Percentiles rank a stretch among this genome's conserved stretches.
Evolutionary conservation across 2,113 vertebrate species (phyloP).

Genomic region (Mus spicilegus): DNA sequence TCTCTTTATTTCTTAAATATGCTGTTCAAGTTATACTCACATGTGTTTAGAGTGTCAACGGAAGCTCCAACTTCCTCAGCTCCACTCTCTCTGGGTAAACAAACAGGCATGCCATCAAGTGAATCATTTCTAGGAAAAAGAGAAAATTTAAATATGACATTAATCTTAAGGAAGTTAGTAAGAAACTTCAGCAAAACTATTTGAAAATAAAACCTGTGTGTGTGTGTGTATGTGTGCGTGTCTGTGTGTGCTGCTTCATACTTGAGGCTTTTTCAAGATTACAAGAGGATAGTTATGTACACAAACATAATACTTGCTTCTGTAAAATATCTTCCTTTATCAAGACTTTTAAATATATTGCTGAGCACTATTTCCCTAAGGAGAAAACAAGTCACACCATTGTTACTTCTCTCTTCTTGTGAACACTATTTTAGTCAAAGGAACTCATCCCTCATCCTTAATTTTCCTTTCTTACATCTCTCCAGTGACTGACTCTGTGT

Average conservation of each 20-base stretch:
- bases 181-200: conserved; percentile 17
- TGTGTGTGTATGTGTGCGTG: no score
- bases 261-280: conserved; percentile 19
- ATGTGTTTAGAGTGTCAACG: conserved; percentile 70
- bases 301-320: conserved; percentile 17
- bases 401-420: not conserved
- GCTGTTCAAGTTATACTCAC: conserved; percentile 76
- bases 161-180: conserved; percentile 31
- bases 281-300: not conserved
- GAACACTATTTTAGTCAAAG: not conserved
- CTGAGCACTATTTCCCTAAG: not conserved
- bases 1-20: not conserved
- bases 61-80: not conserved
- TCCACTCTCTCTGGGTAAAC: conserved; percentile 47
- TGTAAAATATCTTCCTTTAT: conserved; percentile 10
- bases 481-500: no score
- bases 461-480: no score
- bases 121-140: conserved; percentile 84
- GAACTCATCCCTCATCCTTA: not conserved
- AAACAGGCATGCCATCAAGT: conserved; percentile 2
- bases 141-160: conserved; percentile 21
- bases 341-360: not conserved
- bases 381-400: not conserved
- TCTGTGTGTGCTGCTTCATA: no score
- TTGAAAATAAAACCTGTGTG: conserved; percentile 47